Base-by-base conservation (phyloP, 2,797 vertebrate genomes). In the Tamandua tetradactyla region DNA sequence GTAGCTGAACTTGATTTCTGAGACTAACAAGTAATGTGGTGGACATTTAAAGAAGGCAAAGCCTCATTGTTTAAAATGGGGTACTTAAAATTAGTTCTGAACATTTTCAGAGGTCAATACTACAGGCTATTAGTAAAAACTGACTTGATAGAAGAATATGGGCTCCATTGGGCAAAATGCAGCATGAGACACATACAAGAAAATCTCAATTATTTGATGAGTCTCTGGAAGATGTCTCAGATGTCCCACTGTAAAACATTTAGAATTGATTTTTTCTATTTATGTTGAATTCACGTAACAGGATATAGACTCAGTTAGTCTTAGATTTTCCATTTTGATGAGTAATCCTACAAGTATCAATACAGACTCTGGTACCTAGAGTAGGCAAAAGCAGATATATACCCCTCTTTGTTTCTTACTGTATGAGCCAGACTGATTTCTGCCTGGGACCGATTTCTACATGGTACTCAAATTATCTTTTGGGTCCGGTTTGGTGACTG, bases 311-410 rank as follows among this genome's bases (percentile, higher is more conserved):
- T 82, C 17, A 25, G 11, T 80, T 85, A 86, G 15, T n/a, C 14
- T 91, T 35, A 35, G 55, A 44, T 89, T 64, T 93, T 87, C 52
- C 23, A 52, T 79, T 89, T 85, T 86, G 27, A 32, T 44, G 82
- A 57, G 64, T 55, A 64, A 9, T 68, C 15, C 25, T 87, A 13
- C 42, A 91, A 44, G 9, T 79, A 86, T 80, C 61, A 62, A 25
- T 6, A 81, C 25, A 59, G 32, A 91, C 32, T 37, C 35, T 61
- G 22, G 42, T 6, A n/a, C 35, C 32, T 76, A 37, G 15, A 93
- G 30, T 23, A 4, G 14, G n/a, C 44, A 76, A 66, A 88, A 52
- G 25, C 49, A 40, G n/a, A 14, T 40, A 0, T 2, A 9, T 10
- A 68, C 18, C n/a, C 37, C 27, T 94, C 32, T 68, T 55, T 37